Conservation (phyloP, 2,797 vertebrate species). For the Chelonia mydas region DNA sequence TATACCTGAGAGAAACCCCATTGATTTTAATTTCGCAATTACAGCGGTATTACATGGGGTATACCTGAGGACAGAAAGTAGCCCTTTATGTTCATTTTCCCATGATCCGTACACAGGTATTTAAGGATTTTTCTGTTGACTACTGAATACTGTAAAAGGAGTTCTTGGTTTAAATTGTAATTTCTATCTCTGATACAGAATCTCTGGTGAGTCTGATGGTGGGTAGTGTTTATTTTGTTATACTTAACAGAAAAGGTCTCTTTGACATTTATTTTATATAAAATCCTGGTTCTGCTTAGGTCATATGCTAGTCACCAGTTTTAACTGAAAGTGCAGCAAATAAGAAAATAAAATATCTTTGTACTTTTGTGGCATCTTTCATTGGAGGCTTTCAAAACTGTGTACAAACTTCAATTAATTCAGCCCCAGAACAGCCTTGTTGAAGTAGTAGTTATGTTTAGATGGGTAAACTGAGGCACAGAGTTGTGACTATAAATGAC, state of each 20-base stretch:
- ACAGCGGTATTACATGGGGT: not conserved
- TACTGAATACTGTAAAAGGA: not conserved
- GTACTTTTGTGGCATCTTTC: not conserved
- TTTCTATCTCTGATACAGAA: not conserved
- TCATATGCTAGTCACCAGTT: slow-evolving; percentile 16
- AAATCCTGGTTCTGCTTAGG: not conserved
- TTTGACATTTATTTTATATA: no score
- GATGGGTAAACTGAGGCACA: not conserved
- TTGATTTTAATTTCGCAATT: not conserved
- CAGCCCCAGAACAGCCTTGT: slow-evolving; percentile 8
- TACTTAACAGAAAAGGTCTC: no score
- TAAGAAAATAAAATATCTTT: slow-evolving; percentile 4
- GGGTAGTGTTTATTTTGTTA: slow-evolving; percentile 14
- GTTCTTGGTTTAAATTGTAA: not conserved
- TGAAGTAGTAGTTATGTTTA: not conserved
- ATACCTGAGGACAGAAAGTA: not conserved
- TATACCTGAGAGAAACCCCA: not conserved
- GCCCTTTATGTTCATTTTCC: not conserved
- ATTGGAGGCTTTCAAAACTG: slow-evolving; percentile 21
- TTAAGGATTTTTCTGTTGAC: not conserved
- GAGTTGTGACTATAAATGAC: not conserved
- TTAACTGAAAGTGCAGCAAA: slow-evolving; percentile 60
- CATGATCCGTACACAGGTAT: not conserved
- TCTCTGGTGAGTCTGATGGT: slow-evolving; percentile 1
- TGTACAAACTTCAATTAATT: slow-evolving; percentile 28